Evolutionary conservation across 1,140 invertebrate genomes (phyloP).

Genomic region (Drosophila repleta): DNA sequence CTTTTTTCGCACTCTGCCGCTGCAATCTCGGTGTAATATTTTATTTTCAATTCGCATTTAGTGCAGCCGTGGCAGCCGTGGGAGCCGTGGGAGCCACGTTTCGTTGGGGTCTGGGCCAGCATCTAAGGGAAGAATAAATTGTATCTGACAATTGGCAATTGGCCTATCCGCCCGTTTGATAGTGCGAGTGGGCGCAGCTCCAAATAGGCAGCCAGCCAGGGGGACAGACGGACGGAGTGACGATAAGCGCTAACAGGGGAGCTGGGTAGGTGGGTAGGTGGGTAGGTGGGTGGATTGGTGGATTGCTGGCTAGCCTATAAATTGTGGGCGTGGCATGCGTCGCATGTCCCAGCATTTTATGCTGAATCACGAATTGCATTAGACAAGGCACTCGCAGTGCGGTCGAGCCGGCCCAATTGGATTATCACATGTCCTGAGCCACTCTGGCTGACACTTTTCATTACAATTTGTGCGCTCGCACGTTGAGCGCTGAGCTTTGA

Average conservation of each 20-base stretch:
- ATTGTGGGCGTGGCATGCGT: constrained; percentile 43
- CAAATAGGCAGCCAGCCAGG: constrained; percentile 44
- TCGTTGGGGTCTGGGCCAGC: constrained; percentile 12
- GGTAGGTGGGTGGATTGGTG: background rate
- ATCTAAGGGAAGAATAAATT: constrained; percentile 80
- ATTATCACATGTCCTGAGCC: constrained; percentile 62
- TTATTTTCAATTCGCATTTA: constrained; percentile 83
- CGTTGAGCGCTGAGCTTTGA: constrained; percentile 31
- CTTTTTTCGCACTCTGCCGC: constrained; percentile 50
- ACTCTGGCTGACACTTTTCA: constrained; percentile 59
- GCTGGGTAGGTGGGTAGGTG: background rate
- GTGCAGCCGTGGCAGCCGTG: constrained; percentile 67
- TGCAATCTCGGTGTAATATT: constrained; percentile 81
- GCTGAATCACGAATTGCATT: constrained; percentile 82
- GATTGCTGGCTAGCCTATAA: constrained; percentile 70
- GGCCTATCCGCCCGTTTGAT: constrained; percentile 80
- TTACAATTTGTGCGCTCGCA: constrained; percentile 60
- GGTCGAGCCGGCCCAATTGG: constrained; percentile 63
- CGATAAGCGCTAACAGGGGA: background rate
- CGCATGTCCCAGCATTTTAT: constrained; percentile 61
- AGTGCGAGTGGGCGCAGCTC: constrained; percentile 53
- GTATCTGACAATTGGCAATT: constrained; percentile 83
- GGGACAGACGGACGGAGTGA: background rate
- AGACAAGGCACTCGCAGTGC: constrained; percentile 53
- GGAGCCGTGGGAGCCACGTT: background rate